Evolutionary conservation across 2,113 vertebrate genomes (phyloP).

Genomic region (Dasyprocta punctata): DNA sequence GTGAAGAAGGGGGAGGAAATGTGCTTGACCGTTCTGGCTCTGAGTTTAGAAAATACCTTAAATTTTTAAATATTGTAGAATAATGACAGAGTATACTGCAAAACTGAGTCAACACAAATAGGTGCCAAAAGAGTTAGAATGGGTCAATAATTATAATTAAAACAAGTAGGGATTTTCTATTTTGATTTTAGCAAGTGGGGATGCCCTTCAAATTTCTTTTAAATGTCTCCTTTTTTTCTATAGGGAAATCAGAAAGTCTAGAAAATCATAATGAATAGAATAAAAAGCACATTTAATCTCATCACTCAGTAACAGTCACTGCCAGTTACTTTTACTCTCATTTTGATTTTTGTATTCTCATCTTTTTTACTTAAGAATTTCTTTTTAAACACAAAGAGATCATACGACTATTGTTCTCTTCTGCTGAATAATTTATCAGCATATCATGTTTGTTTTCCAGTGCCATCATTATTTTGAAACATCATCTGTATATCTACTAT

Average conservation of each 20-base stretch:
- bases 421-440: neutral
- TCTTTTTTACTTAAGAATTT: neutral
- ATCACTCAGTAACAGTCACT: neutral
- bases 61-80: neutral
- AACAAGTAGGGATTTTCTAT: neutral
- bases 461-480: slow-evolving; percentile 2
- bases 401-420: neutral
- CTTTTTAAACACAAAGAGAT: neutral
- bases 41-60: neutral
- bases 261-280: neutral
- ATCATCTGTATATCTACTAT: neutral
- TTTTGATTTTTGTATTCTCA: neutral
- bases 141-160: neutral
- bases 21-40: neutral
- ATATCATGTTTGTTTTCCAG: neutral
- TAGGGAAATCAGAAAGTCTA: neutral
- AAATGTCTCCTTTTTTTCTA: neutral
- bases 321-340: neutral
- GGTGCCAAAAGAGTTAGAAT: neutral
- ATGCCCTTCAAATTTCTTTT: neutral
- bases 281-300: neutral
- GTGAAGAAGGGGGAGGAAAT: neutral
- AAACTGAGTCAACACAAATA: neutral
- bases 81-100: neutral
- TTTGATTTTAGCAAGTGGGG: neutral